Evolutionary conservation across 1,140 invertebrate species (phyloP), one percentile per base, ranked within the genome.

Genomic region (Bombus confusus): DNA sequence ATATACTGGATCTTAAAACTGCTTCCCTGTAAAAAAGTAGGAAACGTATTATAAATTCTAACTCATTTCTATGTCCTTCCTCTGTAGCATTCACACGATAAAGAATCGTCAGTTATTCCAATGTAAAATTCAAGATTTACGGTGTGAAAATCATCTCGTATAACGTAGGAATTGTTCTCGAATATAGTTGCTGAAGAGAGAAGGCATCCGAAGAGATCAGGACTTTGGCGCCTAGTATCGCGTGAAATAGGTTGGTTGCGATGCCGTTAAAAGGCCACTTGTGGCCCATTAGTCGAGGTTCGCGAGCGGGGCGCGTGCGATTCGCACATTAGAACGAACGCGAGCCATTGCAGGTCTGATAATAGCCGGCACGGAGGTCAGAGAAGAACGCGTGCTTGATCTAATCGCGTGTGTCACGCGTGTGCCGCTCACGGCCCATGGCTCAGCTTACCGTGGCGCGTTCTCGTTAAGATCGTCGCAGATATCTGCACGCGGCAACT

Each of bases 281-380:
- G 86, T 85, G 89, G 83, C 89, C 92, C 92, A 94, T 94, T 93
- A 93, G 86, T 93, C 88, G 92, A 62, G 87, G 86, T 89, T 91
- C 89, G 90, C 89, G 92, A 93, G 92, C 86, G 91, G 90, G 90
- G 77, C 86, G 89, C 91, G 92, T 90, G 92, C 88, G 88, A 89
- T 87, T 88, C 81, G 86, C 91, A 89, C 92, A 93, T 94, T 94
- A 94, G 93, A 84, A 90, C 90, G 77, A 77, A 83, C 80, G 72
- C 22, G 85, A 81, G 84, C 86, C 52, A 37, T 66, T 66, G 75
- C 57, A 52, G 8, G 28, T 18, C 37, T 80, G 83, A 80, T 76
- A 71, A 86, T 72, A 47, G 74, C 75, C 39, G 39, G 69, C 28
- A 59, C 80, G 68, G 47, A 37, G 68, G 79, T 66, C 41, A 83